These are phyloP conservation scores for Belonocnema kinseyi DNA, from an alignment of 1,140 invertebrate species.

Conservation along the genomic window DNA sequence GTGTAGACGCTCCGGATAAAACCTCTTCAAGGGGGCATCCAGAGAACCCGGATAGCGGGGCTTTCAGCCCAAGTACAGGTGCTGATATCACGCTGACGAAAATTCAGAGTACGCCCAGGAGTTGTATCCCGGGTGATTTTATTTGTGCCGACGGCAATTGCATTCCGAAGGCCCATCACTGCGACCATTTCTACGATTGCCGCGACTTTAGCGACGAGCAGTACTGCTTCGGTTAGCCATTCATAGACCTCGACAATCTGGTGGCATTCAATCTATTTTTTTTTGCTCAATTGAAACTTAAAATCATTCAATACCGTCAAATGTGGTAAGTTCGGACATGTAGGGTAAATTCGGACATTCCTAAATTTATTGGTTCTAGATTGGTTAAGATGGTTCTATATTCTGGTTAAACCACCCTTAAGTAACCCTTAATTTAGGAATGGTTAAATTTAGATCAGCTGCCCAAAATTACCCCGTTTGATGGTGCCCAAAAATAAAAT, in stretches of 20 bases:
- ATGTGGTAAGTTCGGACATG: too few relatives aligned
- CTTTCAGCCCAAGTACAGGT: slow-evolving; percentile 63
- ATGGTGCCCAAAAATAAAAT: too few relatives aligned
- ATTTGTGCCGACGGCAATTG: slow-evolving; percentile 81
- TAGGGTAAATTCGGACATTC: too few relatives aligned
- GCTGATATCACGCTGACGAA: slow-evolving; percentile 57
- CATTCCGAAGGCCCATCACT: slow-evolving; percentile 82
- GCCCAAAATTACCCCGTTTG: too few relatives aligned
- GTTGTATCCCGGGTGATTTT: slow-evolving; percentile 77
- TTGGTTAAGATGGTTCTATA: too few relatives aligned
- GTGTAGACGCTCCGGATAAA: slow-evolving; percentile 70
- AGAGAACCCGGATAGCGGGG: slow-evolving; percentile 59
- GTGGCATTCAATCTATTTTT: slow-evolving; percentile 45
- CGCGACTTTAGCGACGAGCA: slow-evolving; percentile 94
- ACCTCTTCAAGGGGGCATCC: slow-evolving; percentile 63
- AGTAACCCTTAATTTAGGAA: too few relatives aligned
- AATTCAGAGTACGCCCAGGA: slow-evolving; percentile 69
- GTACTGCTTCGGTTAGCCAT: slow-evolving; percentile 84
- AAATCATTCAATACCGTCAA: background rate
- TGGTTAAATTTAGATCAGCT: too few relatives aligned
- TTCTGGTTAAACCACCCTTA: too few relatives aligned
- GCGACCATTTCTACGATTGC: slow-evolving; percentile 93
- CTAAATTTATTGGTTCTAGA: too few relatives aligned
- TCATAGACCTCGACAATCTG: slow-evolving; percentile 66
- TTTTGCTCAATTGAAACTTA: background rate